Percentiles rank a stretch among this genome's conserved stretches.
Evolutionary conservation across 2,113 vertebrate species (phyloP).

Genomic region (Anolis sagrei): DNA sequence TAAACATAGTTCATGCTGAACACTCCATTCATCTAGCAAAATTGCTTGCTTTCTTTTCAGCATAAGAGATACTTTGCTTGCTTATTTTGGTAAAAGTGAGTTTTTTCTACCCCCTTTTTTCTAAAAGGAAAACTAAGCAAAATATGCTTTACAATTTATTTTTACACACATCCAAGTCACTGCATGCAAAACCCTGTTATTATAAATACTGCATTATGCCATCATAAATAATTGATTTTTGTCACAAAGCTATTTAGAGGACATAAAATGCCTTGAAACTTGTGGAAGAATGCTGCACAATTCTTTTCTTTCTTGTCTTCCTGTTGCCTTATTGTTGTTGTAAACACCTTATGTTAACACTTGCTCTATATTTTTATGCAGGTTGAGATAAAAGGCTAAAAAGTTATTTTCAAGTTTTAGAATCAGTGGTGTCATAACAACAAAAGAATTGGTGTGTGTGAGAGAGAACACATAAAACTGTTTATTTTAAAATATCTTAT

Average conservation of each 20-base stretch:
- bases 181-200: slow-evolving; percentile 31
- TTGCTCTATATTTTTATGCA: not conserved
- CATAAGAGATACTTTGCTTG: not conserved
- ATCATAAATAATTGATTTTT: slow-evolving; percentile 46
- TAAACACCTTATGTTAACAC: slow-evolving; percentile 17
- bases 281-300: slow-evolving; percentile 17
- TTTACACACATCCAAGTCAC: slow-evolving; percentile 3
- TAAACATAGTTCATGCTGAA: not conserved
- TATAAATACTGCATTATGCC: slow-evolving; percentile 35
- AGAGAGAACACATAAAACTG: not conserved
- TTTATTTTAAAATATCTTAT: not conserved
- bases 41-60: not conserved
- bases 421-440: not conserved
- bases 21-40: slow-evolving; percentile 6
- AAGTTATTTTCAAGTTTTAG: not conserved
- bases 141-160: slow-evolving; percentile 25
- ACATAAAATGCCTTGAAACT: slow-evolving; percentile 14
- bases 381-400: not conserved
- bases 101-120: not conserved
- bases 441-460: not conserved
- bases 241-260: slow-evolving; percentile 41
- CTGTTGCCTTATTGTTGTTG: not conserved
- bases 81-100: slow-evolving; percentile 7
- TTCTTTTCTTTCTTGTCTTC: not conserved
- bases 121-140: slow-evolving; percentile 17